Evolutionary conservation across 1,140 invertebrate genomes (phyloP).

Genomic region (Pemphigus obesinymphae): DNA sequence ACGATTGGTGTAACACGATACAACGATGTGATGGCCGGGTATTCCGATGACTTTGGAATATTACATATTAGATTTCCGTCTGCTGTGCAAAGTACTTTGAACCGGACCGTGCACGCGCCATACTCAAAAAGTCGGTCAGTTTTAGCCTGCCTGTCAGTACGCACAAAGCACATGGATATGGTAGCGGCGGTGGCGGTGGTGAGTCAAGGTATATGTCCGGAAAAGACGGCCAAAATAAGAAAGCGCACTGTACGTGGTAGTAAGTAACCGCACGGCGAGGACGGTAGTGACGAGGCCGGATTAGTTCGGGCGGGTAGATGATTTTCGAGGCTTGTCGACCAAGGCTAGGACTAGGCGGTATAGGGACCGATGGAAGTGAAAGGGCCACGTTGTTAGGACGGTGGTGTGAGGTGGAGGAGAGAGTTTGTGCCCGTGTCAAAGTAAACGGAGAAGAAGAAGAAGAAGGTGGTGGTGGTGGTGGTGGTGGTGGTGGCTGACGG

Average conservation of each 20-base stretch:
- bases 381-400: slow-evolving; percentile 5
- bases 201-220: neutral
- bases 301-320: neutral
- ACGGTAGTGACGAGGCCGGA: neutral
- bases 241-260: neutral
- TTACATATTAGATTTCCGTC: neutral
- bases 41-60: neutral
- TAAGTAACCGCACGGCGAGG: neutral
- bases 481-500: neutral
- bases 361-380: neutral
- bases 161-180: neutral
- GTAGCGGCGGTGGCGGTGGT: neutral
- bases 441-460: neutral
- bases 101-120: neutral
- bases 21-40: no score
- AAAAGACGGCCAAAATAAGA: slow-evolving; percentile 10
- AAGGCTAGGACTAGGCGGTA: neutral
- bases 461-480: neutral
- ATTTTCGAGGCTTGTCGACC: slow-evolving; percentile 20
- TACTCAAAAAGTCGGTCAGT: neutral
- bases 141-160: neutral
- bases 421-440: slow-evolving; percentile 4
- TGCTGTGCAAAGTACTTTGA: neutral
- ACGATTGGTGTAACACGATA: no score
- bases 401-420: neutral